Conservation (phyloP, 2,888 invertebrate genomes). For the Melitaea athalia region DNA sequence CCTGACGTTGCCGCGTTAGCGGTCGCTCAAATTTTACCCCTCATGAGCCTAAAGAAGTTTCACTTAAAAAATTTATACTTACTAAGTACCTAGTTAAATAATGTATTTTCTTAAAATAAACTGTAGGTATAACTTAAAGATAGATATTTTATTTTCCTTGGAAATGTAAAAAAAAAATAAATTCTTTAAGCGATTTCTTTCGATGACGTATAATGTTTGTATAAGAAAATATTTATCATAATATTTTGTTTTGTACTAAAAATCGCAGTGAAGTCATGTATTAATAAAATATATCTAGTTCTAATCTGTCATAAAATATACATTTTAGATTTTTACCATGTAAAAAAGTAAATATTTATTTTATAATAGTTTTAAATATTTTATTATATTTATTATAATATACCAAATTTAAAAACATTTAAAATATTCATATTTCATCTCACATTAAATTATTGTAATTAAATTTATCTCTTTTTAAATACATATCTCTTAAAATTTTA, state of each 20-base stretch:
- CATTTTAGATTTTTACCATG: neutral
- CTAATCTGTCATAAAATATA: conserved; percentile 4
- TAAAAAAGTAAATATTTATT: conserved; percentile 3
- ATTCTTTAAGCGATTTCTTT: neutral
- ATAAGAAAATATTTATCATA: neutral
- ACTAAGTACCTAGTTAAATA: no score
- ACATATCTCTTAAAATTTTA: no score
- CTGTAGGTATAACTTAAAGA: neutral
- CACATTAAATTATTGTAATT: neutral
- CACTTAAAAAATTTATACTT: no score
- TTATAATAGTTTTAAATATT: neutral
- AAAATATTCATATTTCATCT: neutral
- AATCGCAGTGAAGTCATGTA: neutral
- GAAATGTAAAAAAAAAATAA: neutral
- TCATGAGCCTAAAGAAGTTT: no score
- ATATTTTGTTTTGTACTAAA: conserved; percentile 4
- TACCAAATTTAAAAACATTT: neutral
- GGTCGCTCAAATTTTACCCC: no score
- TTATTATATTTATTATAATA: neutral
- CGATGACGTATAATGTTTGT: neutral
- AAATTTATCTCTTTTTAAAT: neutral
- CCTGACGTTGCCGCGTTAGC: no score
- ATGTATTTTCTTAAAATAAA: no score
- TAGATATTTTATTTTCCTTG: neutral
- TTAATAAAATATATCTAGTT: conserved; percentile 5